These are phyloP conservation scores for Ectemnius cavifrons DNA, from an alignment of 2,888 invertebrate genomes.

Conservation along the genomic window DNA sequence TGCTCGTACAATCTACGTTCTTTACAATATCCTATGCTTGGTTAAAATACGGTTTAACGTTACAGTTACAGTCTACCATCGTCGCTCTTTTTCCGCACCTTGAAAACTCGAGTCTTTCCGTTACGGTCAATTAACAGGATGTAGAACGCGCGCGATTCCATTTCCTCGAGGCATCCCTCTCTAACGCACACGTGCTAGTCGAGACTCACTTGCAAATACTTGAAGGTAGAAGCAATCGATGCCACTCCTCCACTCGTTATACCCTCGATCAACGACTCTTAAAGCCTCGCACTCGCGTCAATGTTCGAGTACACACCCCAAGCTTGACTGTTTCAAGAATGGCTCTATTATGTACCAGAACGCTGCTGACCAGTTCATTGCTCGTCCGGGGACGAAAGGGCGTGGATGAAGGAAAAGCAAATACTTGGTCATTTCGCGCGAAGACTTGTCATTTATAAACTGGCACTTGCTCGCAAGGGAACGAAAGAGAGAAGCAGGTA, in stretches of 20 bases:
- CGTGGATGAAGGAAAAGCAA: constrained; percentile 38
- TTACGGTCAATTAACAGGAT: constrained; percentile 1
- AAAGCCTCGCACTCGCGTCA: constrained; percentile 2
- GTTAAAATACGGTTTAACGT: constrained; percentile 25
- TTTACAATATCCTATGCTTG: constrained; percentile 10
- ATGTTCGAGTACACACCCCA: neutral
- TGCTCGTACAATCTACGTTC: constrained; percentile 5
- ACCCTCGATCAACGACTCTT: constrained; percentile 9
- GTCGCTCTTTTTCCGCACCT: neutral
- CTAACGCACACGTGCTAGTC: too few species aligned
- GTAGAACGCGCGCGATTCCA: neutral
- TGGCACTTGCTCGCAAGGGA: constrained; percentile 24
- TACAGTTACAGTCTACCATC: neutral
- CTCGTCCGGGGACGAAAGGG: constrained; percentile 1
- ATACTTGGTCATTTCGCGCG: constrained; percentile 36
- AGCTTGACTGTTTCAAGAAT: constrained; percentile 5
- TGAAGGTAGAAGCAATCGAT: neutral
- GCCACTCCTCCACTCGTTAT: neutral
- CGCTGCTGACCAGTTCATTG: neutral
- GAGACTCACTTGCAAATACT: neutral
- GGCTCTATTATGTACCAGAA: neutral
- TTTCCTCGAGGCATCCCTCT: too few species aligned
- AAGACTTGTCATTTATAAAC: constrained; percentile 53
- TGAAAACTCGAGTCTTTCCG: neutral
- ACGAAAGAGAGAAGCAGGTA: constrained; percentile 2